phyloP scores from a whole-genome alignment of 2,797 vertebrate genomes.

The Sebastes trivittatus region DNA sequence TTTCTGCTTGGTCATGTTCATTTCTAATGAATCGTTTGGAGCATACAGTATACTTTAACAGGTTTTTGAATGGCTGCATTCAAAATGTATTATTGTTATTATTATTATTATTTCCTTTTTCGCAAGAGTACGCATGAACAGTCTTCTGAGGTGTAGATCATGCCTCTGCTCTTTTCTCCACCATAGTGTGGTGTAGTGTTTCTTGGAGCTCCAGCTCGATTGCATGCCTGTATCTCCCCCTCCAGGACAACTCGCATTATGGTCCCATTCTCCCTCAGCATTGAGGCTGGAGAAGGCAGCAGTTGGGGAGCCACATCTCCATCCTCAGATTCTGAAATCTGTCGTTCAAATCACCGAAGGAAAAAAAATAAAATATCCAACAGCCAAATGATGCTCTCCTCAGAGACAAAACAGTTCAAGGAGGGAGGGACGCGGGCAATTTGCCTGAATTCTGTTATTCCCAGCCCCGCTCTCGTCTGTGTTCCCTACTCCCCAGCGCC shows the following conservation, averaged over 20 bases:
- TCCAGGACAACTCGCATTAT: conserved; percentile 83
- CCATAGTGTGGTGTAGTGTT: conserved; percentile 37
- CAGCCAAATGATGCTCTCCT: conserved; percentile 48
- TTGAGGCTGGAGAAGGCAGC: conserved; percentile 37
- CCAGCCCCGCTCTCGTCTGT: conserved; percentile 59
- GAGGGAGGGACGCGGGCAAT: conserved; percentile 54
- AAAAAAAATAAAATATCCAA: conserved; percentile 55
- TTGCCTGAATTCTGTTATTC: conserved; percentile 70
- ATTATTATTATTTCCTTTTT: neutral
- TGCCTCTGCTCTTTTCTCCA: conserved; percentile 37
- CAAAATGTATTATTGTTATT: neutral
- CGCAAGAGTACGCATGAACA: neutral
- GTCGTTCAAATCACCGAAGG: conserved; percentile 48
- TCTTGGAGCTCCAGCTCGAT: conserved; percentile 57
- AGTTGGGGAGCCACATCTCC: conserved; percentile 31
- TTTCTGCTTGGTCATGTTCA: conserved; percentile 29
- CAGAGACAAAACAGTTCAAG: conserved; percentile 60
- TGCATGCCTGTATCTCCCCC: conserved; percentile 86
- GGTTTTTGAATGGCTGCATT: neutral
- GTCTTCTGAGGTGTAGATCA: conserved; percentile 27
- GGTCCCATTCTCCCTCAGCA: conserved; percentile 57
- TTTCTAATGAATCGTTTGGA: conserved; percentile 19
- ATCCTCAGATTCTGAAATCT: conserved; percentile 42
- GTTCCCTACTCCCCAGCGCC: conserved; percentile 72
- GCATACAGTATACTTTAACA: neutral